Percentiles rank a stretch among this genome's conserved stretches.
Conservation (phyloP, 1,140 invertebrate species). For the Melipona quadrifasciata region DNA sequence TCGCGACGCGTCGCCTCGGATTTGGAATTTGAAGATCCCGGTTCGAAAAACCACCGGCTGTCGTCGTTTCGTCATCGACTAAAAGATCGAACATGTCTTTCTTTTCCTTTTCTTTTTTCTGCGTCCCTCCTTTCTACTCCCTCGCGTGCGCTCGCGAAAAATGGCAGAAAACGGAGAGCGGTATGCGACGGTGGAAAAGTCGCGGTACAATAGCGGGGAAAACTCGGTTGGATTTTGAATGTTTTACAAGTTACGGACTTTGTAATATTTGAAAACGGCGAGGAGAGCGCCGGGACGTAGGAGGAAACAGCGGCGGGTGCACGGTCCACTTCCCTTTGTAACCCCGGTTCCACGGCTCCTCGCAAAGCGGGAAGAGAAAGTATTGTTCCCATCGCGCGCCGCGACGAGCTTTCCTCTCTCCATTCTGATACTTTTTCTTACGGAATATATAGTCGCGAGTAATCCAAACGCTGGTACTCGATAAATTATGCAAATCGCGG, state of each 20-base stretch:
- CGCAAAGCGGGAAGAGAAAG: slow-evolving; percentile 19
- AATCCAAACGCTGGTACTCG: slow-evolving; percentile 40
- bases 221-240: slow-evolving; percentile 45
- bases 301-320: background rate
- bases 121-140: background rate
- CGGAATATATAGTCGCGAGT: slow-evolving; percentile 38
- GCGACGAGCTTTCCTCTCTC: background rate
- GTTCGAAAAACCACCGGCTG: background rate
- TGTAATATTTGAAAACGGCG: slow-evolving; percentile 37
- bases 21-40: background rate
- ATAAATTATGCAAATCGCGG: slow-evolving; percentile 64
- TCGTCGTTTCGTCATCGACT: background rate
- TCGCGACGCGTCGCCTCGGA: background rate
- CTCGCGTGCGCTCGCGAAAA: background rate
- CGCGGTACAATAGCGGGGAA: background rate
- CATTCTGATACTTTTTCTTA: slow-evolving; percentile 39
- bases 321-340: slow-evolving; percentile 30
- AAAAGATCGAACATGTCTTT: background rate
- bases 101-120: background rate
- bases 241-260: slow-evolving; percentile 34
- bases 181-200: background rate
- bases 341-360: background rate
- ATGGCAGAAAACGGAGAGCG: no score
- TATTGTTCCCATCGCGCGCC: slow-evolving; percentile 25
- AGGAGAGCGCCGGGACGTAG: background rate